phyloP scores from a whole-genome alignment of 1,140 invertebrate species.

The Danaus melanippus region DNA sequence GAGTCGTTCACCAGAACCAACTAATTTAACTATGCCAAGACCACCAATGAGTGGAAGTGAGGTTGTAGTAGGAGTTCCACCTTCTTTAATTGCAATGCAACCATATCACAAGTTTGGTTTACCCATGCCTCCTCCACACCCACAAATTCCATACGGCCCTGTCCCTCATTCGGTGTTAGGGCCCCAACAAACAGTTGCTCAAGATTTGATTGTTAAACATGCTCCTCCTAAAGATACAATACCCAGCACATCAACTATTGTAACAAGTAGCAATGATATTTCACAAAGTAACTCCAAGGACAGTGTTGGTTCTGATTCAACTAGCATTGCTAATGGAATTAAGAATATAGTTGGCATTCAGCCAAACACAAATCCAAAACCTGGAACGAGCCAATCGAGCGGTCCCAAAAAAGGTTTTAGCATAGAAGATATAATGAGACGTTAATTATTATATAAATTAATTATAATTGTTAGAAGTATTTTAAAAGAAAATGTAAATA shows the following conservation, averaged over 20 bases:
- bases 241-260: constrained; percentile 51
- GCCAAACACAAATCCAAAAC: constrained; percentile 61
- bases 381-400: constrained; percentile 65
- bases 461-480: constrained; percentile 11
- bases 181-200: constrained; percentile 65
- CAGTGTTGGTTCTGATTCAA: constrained; percentile 41
- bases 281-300: constrained; percentile 36
- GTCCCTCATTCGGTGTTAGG: constrained; percentile 52
- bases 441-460: constrained; percentile 57
- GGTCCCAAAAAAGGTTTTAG: constrained; percentile 78
- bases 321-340: constrained; percentile 59
- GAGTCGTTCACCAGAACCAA: constrained; percentile 66
- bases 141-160: constrained; percentile 56
- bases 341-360: constrained; percentile 68
- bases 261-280: constrained; percentile 50
- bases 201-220: constrained; percentile 70
- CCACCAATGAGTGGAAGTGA: constrained; percentile 42
- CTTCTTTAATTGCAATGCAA: constrained; percentile 55
- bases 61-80: constrained; percentile 52
- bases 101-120: constrained; percentile 66
- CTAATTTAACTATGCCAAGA: constrained; percentile 66
- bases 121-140: constrained; percentile 63
- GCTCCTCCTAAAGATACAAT: constrained; percentile 61
- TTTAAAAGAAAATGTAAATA: constrained; percentile 26
- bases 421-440: constrained; percentile 83